phyloP scores from a whole-genome alignment of 2,888 invertebrate species.

The Apamea crenata region DNA sequence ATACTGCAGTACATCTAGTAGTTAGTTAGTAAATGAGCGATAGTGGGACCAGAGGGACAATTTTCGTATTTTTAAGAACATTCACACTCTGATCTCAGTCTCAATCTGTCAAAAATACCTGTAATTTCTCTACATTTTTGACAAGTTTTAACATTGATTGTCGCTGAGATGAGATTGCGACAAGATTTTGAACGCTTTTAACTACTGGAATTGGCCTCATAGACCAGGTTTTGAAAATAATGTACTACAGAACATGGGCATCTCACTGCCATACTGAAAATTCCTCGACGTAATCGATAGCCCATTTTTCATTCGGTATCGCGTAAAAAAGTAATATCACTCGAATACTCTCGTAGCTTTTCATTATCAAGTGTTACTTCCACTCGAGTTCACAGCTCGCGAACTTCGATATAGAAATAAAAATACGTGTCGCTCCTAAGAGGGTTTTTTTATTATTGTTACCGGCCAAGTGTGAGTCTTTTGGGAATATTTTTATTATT shows the following conservation, averaged over 20 bases:
- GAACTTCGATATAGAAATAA: constrained; percentile 52
- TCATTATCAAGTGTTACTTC: constrained; percentile 59
- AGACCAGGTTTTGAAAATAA: background rate
- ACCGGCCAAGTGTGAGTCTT: constrained; percentile 46
- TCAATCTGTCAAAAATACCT: too few relatives aligned
- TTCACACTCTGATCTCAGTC: too few relatives aligned
- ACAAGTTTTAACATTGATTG: too few relatives aligned
- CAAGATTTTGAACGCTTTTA: too few relatives aligned
- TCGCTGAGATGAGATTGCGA: too few relatives aligned
- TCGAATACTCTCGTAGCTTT: constrained; percentile 24
- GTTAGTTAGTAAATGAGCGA: too few relatives aligned
- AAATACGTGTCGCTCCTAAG: constrained; percentile 54
- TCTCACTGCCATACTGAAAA: too few relatives aligned
- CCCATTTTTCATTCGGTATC: constrained; percentile 30
- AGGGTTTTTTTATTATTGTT: constrained; percentile 53
- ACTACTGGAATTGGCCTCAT: too few relatives aligned
- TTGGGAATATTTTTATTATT: background rate
- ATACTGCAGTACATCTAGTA: too few relatives aligned
- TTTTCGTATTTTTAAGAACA: too few relatives aligned
- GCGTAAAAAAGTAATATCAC: constrained; percentile 51
- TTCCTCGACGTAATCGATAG: constrained; percentile 8
- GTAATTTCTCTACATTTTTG: too few relatives aligned
- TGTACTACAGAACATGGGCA: background rate
- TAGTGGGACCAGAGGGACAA: too few relatives aligned
- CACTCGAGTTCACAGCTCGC: constrained; percentile 57